Conservation (phyloP, 1,140 invertebrate species). For the Ceratina australensis region DNA sequence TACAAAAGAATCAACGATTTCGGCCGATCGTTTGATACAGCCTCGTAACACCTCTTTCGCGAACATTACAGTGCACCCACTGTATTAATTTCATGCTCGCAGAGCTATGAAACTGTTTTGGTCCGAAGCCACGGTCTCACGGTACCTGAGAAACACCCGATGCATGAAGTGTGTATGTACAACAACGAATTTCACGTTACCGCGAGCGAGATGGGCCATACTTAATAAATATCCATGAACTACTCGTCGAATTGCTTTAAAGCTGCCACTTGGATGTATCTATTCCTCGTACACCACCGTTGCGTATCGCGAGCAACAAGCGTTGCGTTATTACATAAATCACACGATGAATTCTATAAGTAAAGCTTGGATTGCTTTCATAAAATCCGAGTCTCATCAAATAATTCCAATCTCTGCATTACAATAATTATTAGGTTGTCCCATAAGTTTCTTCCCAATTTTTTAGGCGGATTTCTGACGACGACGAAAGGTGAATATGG, state of each 20-base stretch:
- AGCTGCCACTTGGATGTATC: no score
- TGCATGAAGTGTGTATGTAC: slow-evolving; percentile 45
- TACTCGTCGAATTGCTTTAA: no score
- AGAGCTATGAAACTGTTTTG: slow-evolving; percentile 58
- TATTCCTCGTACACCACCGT: no score
- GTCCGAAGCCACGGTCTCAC: slow-evolving; percentile 42
- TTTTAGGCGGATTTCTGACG: no score
- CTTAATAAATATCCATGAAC: background rate
- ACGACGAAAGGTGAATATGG: no score
- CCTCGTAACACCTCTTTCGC: slow-evolving; percentile 6
- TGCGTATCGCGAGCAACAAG: no score
- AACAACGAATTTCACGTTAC: slow-evolving; percentile 20
- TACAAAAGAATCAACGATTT: background rate
- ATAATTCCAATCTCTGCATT: background rate
- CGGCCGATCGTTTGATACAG: background rate
- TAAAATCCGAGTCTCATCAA: no score
- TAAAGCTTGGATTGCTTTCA: no score
- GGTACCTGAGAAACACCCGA: slow-evolving; percentile 50
- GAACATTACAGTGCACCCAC: slow-evolving; percentile 27
- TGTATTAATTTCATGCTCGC: slow-evolving; percentile 64
- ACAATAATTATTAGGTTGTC: no score
- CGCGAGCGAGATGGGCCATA: background rate
- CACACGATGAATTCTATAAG: no score
- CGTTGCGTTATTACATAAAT: no score
- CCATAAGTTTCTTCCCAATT: no score